Conservation (phyloP, 2,113 vertebrate genomes). For the Dipodomys ordii region DNA sequence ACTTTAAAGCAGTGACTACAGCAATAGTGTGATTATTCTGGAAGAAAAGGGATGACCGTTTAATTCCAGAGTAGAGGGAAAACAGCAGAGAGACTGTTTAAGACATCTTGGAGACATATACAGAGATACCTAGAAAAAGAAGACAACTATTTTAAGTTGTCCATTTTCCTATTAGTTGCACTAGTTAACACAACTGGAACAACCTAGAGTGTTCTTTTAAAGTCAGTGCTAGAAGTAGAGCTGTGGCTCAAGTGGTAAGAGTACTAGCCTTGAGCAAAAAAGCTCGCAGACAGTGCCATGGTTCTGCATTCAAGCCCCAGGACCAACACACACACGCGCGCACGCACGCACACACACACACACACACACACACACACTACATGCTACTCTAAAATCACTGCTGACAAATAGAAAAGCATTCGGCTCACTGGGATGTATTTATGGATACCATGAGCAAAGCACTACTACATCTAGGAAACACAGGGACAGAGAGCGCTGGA, state of each 20-base stretch:
- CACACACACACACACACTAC: too few species aligned
- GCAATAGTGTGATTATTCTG: neutral
- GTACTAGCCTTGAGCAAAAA: too few species aligned
- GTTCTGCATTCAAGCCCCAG: too few species aligned
- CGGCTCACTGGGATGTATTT: neutral
- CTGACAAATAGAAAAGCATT: neutral
- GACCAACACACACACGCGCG: too few species aligned
- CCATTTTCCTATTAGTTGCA: slow-evolving; percentile 3
- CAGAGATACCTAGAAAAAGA: neutral
- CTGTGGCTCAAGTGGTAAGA: too few species aligned
- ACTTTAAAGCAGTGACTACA: neutral
- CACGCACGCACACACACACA: too few species aligned
- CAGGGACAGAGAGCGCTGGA: neutral
- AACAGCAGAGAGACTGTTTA: neutral
- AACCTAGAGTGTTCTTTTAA: slow-evolving; percentile 24
- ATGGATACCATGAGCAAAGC: neutral
- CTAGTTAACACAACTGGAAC: neutral
- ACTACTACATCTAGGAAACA: neutral
- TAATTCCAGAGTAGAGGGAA: slow-evolving; percentile 19
- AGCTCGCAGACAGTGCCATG: too few species aligned
- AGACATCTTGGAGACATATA: neutral
- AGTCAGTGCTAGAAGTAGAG: neutral
- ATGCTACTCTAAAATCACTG: neutral
- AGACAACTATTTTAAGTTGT: neutral
- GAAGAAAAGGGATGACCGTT: slow-evolving; percentile 2